Evolutionary conservation across 2,888 invertebrate species (phyloP), one percentile per base, ranked within the genome.

Genomic region (Brassicogethes aeneus): DNA sequence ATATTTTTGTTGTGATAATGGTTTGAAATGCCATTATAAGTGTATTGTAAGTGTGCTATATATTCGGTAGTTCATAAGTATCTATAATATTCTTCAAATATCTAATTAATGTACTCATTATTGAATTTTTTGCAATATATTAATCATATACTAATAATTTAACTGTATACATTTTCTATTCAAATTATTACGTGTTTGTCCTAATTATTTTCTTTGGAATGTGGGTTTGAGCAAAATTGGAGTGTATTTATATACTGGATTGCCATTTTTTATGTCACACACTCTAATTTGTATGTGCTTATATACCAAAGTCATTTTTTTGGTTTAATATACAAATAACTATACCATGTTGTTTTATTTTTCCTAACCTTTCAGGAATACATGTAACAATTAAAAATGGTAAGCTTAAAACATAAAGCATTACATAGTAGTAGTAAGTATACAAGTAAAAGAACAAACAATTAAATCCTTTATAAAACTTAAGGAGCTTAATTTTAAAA

Each of bases 1-100:
- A 12, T 36, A 36, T 47, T 49, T 43, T 50, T 53, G 32, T 51
- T 58, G 56, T 61, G 57, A 61, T 59, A 56, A 61, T 60, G 60
- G 59, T 61, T 60, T 62, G 57, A 61, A 64, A 62, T 64, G 64
- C 64, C 62, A 61, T 64, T 61, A 58, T 60, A 57, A 48, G 44
- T 60, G 59, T 62, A 58, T 54, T 60, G 61, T 65, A 63, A 59
- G 64, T 65, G 65, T 66, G 65, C 65, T 64, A 61, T 61, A 60
- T 23, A 59, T 55, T 44, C 55, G 45, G 45, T 57, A 58, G 55
- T 39, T 23, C 30, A 40, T 52, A 53, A 51, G 52, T 47, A 23
- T 23, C 40, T 37, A 41, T 45, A 23, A 42, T 51, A 52, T 34
- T 43, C 39, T 43, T 42, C 12, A 45, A 36, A 32, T 42, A 45